Base-by-base conservation (phyloP, 2,888 invertebrate genomes). In the Microdon myrmicae region DNA sequence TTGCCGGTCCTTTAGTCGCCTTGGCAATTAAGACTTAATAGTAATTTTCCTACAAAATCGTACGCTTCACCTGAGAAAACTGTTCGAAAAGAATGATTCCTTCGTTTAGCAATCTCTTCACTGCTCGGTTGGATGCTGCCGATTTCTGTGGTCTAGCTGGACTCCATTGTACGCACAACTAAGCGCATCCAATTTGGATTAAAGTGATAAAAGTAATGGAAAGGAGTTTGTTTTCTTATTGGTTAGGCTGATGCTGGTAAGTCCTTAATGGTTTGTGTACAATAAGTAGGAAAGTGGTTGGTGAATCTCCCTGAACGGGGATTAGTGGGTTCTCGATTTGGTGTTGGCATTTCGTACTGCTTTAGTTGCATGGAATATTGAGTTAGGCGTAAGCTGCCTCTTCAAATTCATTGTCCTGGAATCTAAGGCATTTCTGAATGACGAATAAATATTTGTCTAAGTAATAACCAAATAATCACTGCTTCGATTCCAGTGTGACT, bases 171-270 rank as follows among this genome's bases (percentile, higher is more conserved):
- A 55, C 55, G 47, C 56, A 47, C 58, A 53, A 43, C 37, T 53
- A 58, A 64, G 51, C 58, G 53, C 64, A 64, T 64, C 64, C 64
- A 64, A 64, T 64, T 64, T 64, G 64, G 64, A 64, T 64, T 64
- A 64, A 47, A 58, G 51, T 64, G 64, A 64, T 64, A 64, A 64
- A 64, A 64, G 43, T 58, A 45, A 58, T 56, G 44, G 34, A 64
- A 64, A 51, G 58, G 32, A 47, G 56, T 64, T 64, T 45, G 41
- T 37, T 41, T 43, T n/a, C n/a, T n/a, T 56, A 51, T 26, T 43
- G 47, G 35, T 19, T 44, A 10, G 26, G 43, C 31, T 58, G 56
- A 41, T 51, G 51, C 32, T 28, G 43, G 37, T 43, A 53, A 51
- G 37, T 53, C 43, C 51, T 22, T 64, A 43, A 58, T 41, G 39